These are phyloP conservation scores for Lepisosteus oculatus DNA, from an alignment of 2,113 vertebrate species.

Conservation along the genomic window DNA sequence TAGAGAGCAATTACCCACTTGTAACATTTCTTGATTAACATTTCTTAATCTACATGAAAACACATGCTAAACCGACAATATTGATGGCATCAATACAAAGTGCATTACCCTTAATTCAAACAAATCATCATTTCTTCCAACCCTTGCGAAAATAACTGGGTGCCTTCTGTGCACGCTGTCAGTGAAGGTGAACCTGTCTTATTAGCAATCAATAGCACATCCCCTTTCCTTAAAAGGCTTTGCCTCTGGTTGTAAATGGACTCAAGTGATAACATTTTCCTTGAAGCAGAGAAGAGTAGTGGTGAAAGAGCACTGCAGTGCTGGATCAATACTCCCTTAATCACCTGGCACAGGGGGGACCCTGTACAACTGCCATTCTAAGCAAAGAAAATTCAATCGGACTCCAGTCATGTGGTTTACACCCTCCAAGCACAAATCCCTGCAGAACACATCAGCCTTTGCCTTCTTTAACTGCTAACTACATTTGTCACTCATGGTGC, in stretches of 20 bases:
- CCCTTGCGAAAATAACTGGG: not conserved
- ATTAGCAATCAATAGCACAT: constrained; percentile 23
- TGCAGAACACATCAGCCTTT: too few species aligned
- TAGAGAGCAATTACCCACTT: too few species aligned
- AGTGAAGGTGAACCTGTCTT: constrained; percentile 10
- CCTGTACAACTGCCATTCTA: not conserved
- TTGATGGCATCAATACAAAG: too few species aligned
- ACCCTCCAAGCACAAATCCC: not conserved
- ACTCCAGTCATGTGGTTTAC: not conserved
- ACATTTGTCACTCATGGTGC: too few species aligned
- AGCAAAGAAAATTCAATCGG: not conserved
- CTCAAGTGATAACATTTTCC: constrained; percentile 22
- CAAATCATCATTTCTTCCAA: not conserved
- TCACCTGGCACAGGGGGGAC: constrained; percentile 11
- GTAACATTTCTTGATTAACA: too few species aligned
- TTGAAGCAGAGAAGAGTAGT: constrained; percentile 16
- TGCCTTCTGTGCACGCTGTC: not conserved
- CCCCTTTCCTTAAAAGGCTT: not conserved
- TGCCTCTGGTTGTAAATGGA: constrained; percentile 12
- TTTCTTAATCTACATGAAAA: too few species aligned
- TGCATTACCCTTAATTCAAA: not conserved
- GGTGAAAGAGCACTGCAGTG: constrained; percentile 15
- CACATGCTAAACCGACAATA: too few species aligned
- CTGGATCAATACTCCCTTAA: constrained; percentile 27
- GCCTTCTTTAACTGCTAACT: not conserved